Conservation (phyloP, 2,113 vertebrate species). For the Calyptommatus sinebrachiatus region DNA sequence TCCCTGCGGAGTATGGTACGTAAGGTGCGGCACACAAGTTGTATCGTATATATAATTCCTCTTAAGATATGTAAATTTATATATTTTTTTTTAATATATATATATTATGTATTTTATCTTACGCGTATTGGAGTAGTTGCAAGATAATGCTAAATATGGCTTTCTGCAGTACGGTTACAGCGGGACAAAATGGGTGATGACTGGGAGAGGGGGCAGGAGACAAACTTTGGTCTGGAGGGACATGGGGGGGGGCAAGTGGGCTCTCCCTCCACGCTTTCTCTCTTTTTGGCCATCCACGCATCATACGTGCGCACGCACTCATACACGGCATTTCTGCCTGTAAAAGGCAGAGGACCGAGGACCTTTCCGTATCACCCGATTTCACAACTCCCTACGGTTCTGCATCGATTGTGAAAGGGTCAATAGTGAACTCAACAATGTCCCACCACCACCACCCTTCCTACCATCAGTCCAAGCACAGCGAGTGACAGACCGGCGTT, state of each 20-base stretch:
- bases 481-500: background rate
- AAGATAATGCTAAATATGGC: conserved; percentile 24
- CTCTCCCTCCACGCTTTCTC: background rate
- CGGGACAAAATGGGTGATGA: background rate
- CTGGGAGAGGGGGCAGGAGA: background rate
- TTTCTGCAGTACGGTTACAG: conserved; percentile 14
- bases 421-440: fast-evolving
- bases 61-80: background rate
- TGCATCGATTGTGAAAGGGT: background rate
- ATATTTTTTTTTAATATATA: background rate
- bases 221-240: conserved; percentile 8
- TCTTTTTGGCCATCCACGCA: background rate
- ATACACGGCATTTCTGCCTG: background rate
- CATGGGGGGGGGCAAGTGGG: background rate
- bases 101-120: conserved; percentile 22
- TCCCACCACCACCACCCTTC: background rate
- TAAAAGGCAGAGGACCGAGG: background rate
- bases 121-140: conserved; percentile 14
- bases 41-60: background rate
- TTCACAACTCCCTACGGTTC: too few relatives aligned
- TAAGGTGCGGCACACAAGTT: conserved; percentile 9
- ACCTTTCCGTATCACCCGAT: too few relatives aligned
- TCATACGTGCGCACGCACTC: background rate
- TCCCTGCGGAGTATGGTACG: background rate
- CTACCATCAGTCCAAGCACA: background rate